Base-by-base conservation (phyloP, 1,140 invertebrate genomes). In the Trissolcus basalis region DNA sequence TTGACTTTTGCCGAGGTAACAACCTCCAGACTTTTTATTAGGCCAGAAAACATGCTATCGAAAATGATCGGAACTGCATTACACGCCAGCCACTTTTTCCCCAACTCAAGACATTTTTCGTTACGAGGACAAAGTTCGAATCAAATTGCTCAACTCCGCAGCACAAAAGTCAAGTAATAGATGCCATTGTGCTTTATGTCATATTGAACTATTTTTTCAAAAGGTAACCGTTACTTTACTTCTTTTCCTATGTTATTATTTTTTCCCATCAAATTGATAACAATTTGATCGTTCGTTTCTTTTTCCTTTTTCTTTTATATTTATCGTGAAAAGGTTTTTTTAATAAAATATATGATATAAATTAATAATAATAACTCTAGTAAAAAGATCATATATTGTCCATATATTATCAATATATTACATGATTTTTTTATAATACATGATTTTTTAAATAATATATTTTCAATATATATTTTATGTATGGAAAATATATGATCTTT, bases 1-100 rank as follows among this genome's bases (percentile, higher is more conserved):
- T 27, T 27, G 19, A 27, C 19, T 27, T 27, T 27, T 27, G 19
- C 6, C 19, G 19, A 27, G 19, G 19, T 27, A 27, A 27, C 6
- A 27, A 27, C 19, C 19, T 27, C 19, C 19, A 27, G 19, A 1
- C 19, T 27, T 59, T 59, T 49, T 49, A 59, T 59, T 48, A 49
- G 45, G 15, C 56, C 35, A 10, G 11, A 12, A 43, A 13, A 59
- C 36, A 27, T 59, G 48, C 48, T 49, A 49, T 35, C n/a, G 33
- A 27, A 44, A 59, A 48, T 59, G 11, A 36, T 48, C 39, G 56
- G 36, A 49, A 58, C 45, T 49, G n/a, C 56, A 44, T 59, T 59
- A 48, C 27, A 27, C 12, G 54, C 33, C 19, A 47, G 19, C 19
- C 19, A 27, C 19, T 27, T 27, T 27, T 27, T 27, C 19, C 19